Evolutionary conservation across 1,140 invertebrate genomes (phyloP), one percentile per base, ranked within the genome.

Genomic region (Venturia canescens): DNA sequence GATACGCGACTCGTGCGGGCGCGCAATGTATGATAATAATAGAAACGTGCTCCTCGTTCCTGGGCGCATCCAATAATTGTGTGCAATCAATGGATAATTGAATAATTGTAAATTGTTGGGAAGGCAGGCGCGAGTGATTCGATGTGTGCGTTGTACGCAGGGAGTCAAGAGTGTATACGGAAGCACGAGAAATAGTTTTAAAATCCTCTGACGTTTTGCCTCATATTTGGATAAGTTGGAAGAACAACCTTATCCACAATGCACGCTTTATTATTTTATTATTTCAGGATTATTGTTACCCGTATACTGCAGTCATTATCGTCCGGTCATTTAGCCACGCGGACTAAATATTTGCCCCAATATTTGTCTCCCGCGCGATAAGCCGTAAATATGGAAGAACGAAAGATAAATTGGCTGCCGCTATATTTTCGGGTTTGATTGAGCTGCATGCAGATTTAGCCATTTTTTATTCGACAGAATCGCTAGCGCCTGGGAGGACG

Each of bases 31-130:
- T 44, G 38, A 44, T 26, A 66, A 66, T 66, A 27, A 66, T 66
- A 66, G 60, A 27, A 15, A 6, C 26, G n/a, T n/a, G n/a, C 23
- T 27, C 15, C 60, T 66, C 60, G 60, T 66, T 66, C 21, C 60
- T 66, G 21, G 60, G 2, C 23, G 2, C 23, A 27, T 66, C 9
- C 60, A 27, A 66, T 66, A 66, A 66, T 66, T 66, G 60, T 15
- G 60, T 23, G 21, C 60, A 66, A 66, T 66, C 60, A 66, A 66
- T 66, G 60, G 23, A 66, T 66, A 66, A 66, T 66, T 66, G 60
- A 66, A 66, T 66, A 66, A 66, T 66, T 66, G 23, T 66, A 27
- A 66, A 66, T 66, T 66, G 23, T 27, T 23, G 60, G 23, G 15
- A n/a, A n/a, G n/a, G n/a, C n/a, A n/a, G 15, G 23, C 23, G 9